phyloP scores from a whole-genome alignment of 2,888 invertebrate species.

The Galerucella calmariensis region DNA sequence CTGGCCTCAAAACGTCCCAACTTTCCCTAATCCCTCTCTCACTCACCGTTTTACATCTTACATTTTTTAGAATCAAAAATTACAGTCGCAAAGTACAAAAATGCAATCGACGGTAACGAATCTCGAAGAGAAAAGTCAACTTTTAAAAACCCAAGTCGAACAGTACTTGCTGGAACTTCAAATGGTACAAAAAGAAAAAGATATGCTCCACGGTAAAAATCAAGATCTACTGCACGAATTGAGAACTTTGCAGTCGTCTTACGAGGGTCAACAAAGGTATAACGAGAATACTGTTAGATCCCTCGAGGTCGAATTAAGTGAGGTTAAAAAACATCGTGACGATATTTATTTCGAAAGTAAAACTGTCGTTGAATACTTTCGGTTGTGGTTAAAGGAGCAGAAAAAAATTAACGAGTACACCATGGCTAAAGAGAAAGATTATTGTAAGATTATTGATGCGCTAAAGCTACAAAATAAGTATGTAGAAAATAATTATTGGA shows the following conservation, averaged over 20 bases:
- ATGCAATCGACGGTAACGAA: slow-evolving; percentile 50
- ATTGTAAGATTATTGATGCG: slow-evolving; percentile 54
- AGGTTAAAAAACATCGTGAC: slow-evolving; percentile 56
- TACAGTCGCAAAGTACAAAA: slow-evolving; percentile 53
- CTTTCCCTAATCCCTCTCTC: no score
- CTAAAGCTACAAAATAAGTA: slow-evolving; percentile 55
- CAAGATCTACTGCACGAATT: slow-evolving; percentile 56
- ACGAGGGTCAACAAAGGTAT: slow-evolving; percentile 53
- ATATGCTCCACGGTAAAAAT: slow-evolving; percentile 54
- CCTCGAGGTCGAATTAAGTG: slow-evolving; percentile 58
- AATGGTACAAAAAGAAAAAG: slow-evolving; percentile 53
- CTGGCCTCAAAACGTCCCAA: no score
- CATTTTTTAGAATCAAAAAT: slow-evolving; percentile 57
- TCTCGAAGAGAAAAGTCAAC: slow-evolving; percentile 54
- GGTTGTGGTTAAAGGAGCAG: slow-evolving; percentile 62
- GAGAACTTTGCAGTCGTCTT: slow-evolving; percentile 53
- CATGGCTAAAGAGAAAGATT: slow-evolving; percentile 49
- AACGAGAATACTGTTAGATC: slow-evolving; percentile 52
- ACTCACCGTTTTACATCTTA: no score
- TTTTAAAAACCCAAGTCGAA: slow-evolving; percentile 56
- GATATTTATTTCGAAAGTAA: slow-evolving; percentile 61
- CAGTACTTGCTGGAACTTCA: slow-evolving; percentile 55
- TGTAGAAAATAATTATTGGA: slow-evolving; percentile 33
- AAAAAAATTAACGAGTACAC: slow-evolving; percentile 57
- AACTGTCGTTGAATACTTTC: slow-evolving; percentile 60